Conservation (phyloP, 2,113 vertebrate genomes). For the Mugil cephalus region DNA sequence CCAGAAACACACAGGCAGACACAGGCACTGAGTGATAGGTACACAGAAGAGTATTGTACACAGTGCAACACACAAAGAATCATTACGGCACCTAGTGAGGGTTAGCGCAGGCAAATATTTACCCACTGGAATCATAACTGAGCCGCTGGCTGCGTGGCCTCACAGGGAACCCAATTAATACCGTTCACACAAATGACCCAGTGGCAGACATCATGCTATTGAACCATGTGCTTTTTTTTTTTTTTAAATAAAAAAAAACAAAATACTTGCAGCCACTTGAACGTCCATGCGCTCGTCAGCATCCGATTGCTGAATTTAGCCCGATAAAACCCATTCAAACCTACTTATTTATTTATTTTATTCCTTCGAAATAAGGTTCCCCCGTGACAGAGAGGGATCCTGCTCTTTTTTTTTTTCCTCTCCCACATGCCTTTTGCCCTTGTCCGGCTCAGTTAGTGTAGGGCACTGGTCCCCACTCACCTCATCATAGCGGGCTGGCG, state of each 20-base stretch:
- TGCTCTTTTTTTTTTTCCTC: not conserved
- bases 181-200: constrained; percentile 76
- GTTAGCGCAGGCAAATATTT: constrained; percentile 84
- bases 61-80: constrained; percentile 76
- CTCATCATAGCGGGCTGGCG: constrained; percentile 31
- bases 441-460: constrained; percentile 19
- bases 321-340: constrained; percentile 8
- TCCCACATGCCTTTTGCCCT: not conserved
- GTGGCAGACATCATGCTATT: constrained; percentile 57
- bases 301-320: constrained; percentile 33
- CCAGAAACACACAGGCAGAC: constrained; percentile 40
- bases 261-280: constrained; percentile 16
- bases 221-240: constrained; percentile 26
- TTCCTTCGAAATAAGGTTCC: not conserved
- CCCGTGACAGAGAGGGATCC: not conserved
- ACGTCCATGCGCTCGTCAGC: constrained; percentile 10
- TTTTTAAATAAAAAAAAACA: constrained; percentile 4
- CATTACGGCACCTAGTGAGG: constrained; percentile 79
- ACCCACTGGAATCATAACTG: constrained; percentile 83
- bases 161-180: constrained; percentile 81
- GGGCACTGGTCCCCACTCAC: constrained; percentile 14
- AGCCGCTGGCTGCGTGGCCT: constrained; percentile 76
- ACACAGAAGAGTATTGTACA: constrained; percentile 65
- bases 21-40: constrained; percentile 66
- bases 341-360: not conserved